These are phyloP conservation scores for Schizothorax lantsangensis DNA, from an alignment of 2,797 vertebrate species.

Conservation along the genomic window DNA sequence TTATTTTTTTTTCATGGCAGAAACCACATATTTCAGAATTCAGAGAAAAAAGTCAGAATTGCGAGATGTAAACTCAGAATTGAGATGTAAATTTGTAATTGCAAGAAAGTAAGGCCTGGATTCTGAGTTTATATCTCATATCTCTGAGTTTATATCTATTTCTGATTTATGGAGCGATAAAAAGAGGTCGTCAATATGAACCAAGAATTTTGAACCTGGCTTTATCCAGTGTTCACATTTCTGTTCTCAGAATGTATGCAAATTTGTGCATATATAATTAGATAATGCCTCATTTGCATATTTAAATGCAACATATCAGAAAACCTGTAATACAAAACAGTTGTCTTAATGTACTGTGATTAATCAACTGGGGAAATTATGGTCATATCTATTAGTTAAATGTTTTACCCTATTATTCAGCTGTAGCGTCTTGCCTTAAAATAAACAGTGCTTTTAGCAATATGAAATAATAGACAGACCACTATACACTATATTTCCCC, in stretches of 20 bases:
- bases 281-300: background rate
- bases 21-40: too few species aligned
- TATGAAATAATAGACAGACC: background rate
- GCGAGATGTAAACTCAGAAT: too few species aligned
- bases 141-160: background rate
- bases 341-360: background rate
- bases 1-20: too few species aligned
- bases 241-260: background rate
- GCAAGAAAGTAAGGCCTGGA: background rate
- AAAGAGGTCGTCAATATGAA: background rate
- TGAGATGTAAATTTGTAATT: too few species aligned
- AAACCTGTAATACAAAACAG: background rate
- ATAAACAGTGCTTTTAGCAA: background rate
- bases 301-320: background rate
- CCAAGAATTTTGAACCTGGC: background rate
- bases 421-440: background rate
- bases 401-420: background rate
- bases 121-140: background rate
- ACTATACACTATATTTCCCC: slow-evolving; percentile 59
- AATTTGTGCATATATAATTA: background rate
- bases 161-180: background rate
- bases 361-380: background rate
- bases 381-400: background rate
- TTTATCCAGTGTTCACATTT: background rate
- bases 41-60: too few species aligned